These are phyloP conservation scores for Cataglyphis livida DNA, from an alignment of 2,888 invertebrate species.

Conservation along the genomic window DNA sequence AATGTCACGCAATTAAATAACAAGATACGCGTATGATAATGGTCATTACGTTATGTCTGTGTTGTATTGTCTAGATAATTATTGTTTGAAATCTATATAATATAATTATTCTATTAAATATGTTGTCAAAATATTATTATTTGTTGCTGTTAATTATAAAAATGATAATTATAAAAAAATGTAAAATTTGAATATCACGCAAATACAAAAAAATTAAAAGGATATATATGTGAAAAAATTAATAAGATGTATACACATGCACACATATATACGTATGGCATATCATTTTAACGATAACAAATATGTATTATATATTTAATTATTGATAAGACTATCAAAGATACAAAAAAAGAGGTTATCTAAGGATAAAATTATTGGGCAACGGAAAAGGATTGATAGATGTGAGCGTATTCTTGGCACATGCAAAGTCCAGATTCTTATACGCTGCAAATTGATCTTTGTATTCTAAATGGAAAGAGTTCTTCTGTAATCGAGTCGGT, in stretches of 20 bases:
- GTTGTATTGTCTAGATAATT: background rate
- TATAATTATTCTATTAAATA: background rate
- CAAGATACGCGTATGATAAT: background rate
- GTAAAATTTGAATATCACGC: background rate
- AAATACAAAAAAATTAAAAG: background rate
- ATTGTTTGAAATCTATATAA: background rate
- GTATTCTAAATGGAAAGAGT: constrained; percentile 17
- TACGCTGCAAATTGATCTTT: constrained; percentile 21
- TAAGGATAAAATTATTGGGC: background rate
- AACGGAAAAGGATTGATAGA: background rate
- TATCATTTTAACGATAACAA: background rate
- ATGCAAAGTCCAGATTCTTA: background rate
- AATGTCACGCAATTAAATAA: constrained; percentile 12
- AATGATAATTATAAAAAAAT: background rate
- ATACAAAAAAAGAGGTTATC: background rate
- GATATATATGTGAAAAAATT: background rate
- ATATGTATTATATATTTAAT: background rate
- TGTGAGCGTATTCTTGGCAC: background rate
- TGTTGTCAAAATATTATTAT: background rate
- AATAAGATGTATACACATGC: background rate
- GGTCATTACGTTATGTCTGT: background rate
- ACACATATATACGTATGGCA: background rate
- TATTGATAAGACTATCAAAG: background rate
- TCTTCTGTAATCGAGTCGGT: constrained; percentile 7
- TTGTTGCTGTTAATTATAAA: background rate